Percentiles rank a stretch among this genome's conserved stretches.
Conservation (phyloP, 2,797 vertebrate genomes). For the Urosaurus nigricauda region DNA sequence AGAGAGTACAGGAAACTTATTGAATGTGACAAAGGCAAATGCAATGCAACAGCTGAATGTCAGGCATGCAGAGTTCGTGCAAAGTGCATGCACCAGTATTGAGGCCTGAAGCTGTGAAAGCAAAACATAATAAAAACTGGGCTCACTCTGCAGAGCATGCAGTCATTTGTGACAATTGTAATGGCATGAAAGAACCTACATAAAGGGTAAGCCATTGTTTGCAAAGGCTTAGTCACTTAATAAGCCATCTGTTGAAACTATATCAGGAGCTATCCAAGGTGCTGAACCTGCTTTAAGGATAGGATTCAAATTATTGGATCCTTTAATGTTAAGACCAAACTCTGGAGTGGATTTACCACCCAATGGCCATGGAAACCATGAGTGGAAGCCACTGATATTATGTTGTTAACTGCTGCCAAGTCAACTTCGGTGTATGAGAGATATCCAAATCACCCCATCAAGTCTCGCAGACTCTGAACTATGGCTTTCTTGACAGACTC, state of each 20-base stretch:
- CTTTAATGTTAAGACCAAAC: too few species aligned
- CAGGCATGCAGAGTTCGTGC: slow-evolving; percentile 28
- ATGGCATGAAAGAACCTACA: background rate
- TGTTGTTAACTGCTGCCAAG: too few species aligned
- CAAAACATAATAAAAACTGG: slow-evolving; percentile 12
- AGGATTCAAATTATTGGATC: too few species aligned
- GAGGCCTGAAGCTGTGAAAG: background rate
- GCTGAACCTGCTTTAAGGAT: too few species aligned
- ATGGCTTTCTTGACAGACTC: too few species aligned
- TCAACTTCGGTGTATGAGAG: too few species aligned
- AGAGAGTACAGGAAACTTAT: background rate
- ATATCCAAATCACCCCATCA: too few species aligned
- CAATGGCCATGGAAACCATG: too few species aligned
- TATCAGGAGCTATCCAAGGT: too few species aligned
- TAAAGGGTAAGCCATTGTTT: background rate
- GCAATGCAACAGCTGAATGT: background rate
- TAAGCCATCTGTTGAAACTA: slow-evolving; percentile 9
- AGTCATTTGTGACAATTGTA: background rate
- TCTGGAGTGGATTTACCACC: too few species aligned
- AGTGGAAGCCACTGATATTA: too few species aligned
- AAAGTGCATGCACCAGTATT: background rate
- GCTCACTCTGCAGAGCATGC: background rate
- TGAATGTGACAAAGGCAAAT: slow-evolving; percentile 24
- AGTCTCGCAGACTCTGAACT: too few species aligned
- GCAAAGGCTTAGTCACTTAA: background rate